Base-by-base conservation (phyloP, 2,113 vertebrate genomes). In the Bubo scandiacus region DNA sequence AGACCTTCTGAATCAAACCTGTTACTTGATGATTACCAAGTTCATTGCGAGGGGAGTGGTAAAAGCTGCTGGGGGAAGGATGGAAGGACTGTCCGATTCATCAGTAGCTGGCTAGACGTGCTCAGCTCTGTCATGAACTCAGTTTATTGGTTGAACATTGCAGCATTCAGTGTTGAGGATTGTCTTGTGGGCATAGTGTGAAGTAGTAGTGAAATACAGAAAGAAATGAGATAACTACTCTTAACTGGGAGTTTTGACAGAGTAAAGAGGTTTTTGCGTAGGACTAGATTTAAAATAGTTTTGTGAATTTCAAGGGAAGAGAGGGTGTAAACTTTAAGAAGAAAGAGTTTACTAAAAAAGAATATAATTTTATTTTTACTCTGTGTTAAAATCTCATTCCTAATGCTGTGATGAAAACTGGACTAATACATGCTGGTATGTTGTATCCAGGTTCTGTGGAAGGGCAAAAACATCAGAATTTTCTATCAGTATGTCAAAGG, bases 191-290 rank as follows among this genome's bases (percentile, higher is more conserved):
- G 6, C 3, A 12, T 54, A 20, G 8, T 2, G 2, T 26, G 25
- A 65, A 15, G 38, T 45, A 62, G 22, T 20, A 71, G 57, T 8
- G 34, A 55, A 72, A 16, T 73, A 36, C n/a, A 40, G 27, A 11
- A 52, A 49, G 34, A 65, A 72, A 38, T 34, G 42, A 71, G 30
- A 16, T 18, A 51, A 29, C 36, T 81, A 6, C 19, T 66, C 26
- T 23, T 47, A 26, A 26, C 10, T 34, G 9, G 34, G 29, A 73
- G 23, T 30, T 55, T 55, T 17, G 47, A 3, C 5, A 66, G 55
- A 57, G 25, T 72, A 22, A 52, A 61, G 19, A 54, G 2, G 8
- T 5, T 63, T 79, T 74, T 90, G 9, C 0, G 0, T 26, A 26
- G 25, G 5, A 20, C 13, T 36, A 58, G 40, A 42, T 57, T n/a